Base-by-base conservation (phyloP, 2,113 vertebrate genomes). In the Nanorana parkeri region DNA sequence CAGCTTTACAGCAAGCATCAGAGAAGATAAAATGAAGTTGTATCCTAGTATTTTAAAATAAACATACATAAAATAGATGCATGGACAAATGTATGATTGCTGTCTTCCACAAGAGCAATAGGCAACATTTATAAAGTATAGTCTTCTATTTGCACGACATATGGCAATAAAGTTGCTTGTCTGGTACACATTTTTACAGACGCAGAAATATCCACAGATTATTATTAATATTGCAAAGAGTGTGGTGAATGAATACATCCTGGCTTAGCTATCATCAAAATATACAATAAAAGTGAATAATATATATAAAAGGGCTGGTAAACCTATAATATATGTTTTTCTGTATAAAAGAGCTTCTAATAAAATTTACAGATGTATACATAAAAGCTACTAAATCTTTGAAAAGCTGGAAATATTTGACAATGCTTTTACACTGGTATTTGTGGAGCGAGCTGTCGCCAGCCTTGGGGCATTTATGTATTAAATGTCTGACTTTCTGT, bases 41-140 rank as follows among this genome's bases (percentile, higher is more conserved):
- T 52, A 51, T 69, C 52, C 13, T 24, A 52, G 21, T 69, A 52
- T 47, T 8, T 69, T 69, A n/a, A 47, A 68, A 68, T 68, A 41
- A 36, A 20, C 66, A 68, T 13, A 68, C 41, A 26, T 52, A 52
- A 52, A 52, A 52, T 52, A 26, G 24, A 69, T 24, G 41, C 24
- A 24, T 8, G 17, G 47, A 52, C n/a, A 69, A 52, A 52, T 20
- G 41, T 47, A 69, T 51, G 47, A 52, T 21, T 52, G 21, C 20
- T 17, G 66, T 15, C n/a, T 52, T 69, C 21, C 51, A 41, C 36
- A 47, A 15, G 51, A 17, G 21, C 7, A 6, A 68, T 21, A 21
- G 23, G 67, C 60, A 23, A 15, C 65, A 47, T 47, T 47, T 47
- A 17, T 47, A 26, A 52, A 24, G n/a, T 47, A 69, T 10, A 52